Conservation (phyloP, 53 echinoderm and acorn worm species). For the Holothuria leucospilota region DNA sequence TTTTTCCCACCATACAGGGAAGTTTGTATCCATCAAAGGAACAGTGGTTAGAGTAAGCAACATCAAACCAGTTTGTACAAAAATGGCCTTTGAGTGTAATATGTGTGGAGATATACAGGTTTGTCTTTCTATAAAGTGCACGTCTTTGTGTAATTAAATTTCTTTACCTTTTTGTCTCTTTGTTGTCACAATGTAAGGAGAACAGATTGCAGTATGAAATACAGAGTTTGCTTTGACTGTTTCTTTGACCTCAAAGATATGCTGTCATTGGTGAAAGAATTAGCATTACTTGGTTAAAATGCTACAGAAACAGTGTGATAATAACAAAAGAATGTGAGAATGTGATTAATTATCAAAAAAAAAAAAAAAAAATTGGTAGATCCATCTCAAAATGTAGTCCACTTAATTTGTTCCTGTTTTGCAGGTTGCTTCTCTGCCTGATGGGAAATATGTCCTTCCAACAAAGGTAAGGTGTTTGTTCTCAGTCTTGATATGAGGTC, state of each 20-base stretch:
- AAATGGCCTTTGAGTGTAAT: slow-evolving; percentile 99
- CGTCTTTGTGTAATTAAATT: background rate
- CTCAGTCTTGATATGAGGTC: too few species aligned
- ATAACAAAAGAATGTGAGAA: too few species aligned
- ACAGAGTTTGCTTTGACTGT: background rate
- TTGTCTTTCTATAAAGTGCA: background rate
- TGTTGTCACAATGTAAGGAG: background rate
- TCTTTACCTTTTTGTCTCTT: background rate
- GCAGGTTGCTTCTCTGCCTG: slow-evolving; percentile 61
- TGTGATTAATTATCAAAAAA: too few species aligned
- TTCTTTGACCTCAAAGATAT: background rate
- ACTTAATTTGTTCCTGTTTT: background rate
- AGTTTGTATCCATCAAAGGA: slow-evolving; percentile 92
- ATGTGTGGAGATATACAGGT: slow-evolving; percentile 97
- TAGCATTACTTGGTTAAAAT: too few species aligned
- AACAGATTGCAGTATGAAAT: background rate
- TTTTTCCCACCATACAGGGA: slow-evolving; percentile 65
- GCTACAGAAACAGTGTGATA: too few species aligned
- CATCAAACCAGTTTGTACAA: slow-evolving; percentile 95
- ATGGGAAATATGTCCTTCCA: slow-evolving; percentile 86
- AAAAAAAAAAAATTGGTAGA: too few species aligned
- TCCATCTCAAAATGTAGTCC: too few species aligned
- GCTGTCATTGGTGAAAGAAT: too few species aligned
- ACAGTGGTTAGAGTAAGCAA: slow-evolving; percentile 98
- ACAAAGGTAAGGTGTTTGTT: slow-evolving; percentile 68